A percentile compares a stretch with the other conserved stretches of the same genome.
Evolutionary conservation across 2,113 vertebrate species (phyloP).

Genomic region (Myotis lucifugus): DNA sequence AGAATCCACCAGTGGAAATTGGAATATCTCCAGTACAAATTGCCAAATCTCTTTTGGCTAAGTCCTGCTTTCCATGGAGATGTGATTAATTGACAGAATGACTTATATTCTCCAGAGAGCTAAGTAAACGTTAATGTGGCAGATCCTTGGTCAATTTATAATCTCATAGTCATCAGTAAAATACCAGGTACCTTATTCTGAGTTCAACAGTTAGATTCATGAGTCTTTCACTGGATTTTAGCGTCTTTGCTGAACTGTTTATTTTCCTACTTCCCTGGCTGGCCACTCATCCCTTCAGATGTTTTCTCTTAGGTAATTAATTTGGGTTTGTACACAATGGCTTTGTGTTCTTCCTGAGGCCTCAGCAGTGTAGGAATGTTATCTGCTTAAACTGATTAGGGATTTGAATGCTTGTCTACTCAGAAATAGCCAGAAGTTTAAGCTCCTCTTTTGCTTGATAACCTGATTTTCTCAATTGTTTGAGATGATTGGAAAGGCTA

Average conservation of each 20-base stretch:
- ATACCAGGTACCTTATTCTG: not conserved
- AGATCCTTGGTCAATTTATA: conserved; percentile 37
- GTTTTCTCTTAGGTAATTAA: conserved; percentile 66
- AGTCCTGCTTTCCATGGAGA: conserved; percentile 59
- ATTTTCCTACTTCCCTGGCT: conserved; percentile 6
- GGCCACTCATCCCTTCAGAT: conserved; percentile 51
- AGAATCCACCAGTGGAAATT: not conserved
- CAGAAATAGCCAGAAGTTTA: conserved; percentile 40
- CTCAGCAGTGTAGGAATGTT: conserved; percentile 1
- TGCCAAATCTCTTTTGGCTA: conserved; percentile 65
- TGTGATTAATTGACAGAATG: conserved; percentile 40
- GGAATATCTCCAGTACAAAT: conserved; percentile 47
- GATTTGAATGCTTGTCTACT: conserved; percentile 55
- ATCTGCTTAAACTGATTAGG: conserved; percentile 68
- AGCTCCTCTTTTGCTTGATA: conserved; percentile 62
- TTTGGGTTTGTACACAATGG: conserved; percentile 57
- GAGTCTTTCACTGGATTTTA: conserved; percentile 41
- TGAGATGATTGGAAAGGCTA: conserved; percentile 50
- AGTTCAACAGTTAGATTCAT: conserved; percentile 37
- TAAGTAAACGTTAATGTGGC: conserved; percentile 34
- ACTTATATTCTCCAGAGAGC: conserved; percentile 38
- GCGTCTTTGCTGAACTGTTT: not conserved
- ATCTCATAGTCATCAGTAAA: conserved; percentile 23
- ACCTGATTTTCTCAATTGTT: conserved; percentile 72
- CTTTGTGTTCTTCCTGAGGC: conserved; percentile 48